These are phyloP conservation scores for Lagenorhynchus albirostris DNA, from an alignment of 2,113 vertebrate species.

Conservation along the genomic window DNA sequence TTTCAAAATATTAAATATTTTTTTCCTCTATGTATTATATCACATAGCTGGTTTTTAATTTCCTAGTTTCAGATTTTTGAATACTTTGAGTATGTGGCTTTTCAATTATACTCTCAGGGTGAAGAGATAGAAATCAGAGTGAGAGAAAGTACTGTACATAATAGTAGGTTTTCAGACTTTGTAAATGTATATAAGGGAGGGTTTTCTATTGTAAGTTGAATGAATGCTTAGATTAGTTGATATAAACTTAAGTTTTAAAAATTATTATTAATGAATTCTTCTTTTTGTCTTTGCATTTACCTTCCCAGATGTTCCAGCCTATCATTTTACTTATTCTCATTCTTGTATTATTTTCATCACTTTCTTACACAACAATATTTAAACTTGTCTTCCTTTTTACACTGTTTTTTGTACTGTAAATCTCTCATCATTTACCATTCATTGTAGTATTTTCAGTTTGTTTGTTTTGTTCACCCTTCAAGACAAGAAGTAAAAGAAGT, in stretches of 20 bases:
- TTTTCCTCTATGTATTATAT: background rate
- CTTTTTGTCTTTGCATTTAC: slow-evolving; percentile 84
- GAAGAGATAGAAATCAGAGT: background rate
- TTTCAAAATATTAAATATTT: slow-evolving; percentile 14
- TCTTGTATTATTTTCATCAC: slow-evolving; percentile 98
- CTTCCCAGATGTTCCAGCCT: slow-evolving; percentile 99
- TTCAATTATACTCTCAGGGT: background rate
- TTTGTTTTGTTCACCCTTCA: slow-evolving; percentile 90
- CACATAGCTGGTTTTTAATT: slow-evolving; percentile 21
- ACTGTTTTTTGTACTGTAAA: slow-evolving; percentile 98
- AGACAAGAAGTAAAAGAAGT: slow-evolving; percentile 92
- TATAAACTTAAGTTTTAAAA: slow-evolving; percentile 9
- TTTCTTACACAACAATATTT: slow-evolving; percentile 99
- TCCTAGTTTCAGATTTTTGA: slow-evolving; percentile 7
- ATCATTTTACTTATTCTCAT: slow-evolving; percentile 99
- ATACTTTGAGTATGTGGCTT: slow-evolving; percentile 13
- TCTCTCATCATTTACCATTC: slow-evolving; percentile 83
- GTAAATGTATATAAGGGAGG: background rate
- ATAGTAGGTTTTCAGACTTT: background rate
- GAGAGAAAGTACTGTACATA: background rate
- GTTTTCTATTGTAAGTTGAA: background rate
- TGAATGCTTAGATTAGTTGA: background rate
- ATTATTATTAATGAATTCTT: slow-evolving; percentile 81
- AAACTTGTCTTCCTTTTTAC: slow-evolving; percentile 98
- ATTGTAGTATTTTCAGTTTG: slow-evolving; percentile 89